phyloP scores from a whole-genome alignment of 2,113 vertebrate species.

The Nettapus auritus region DNA sequence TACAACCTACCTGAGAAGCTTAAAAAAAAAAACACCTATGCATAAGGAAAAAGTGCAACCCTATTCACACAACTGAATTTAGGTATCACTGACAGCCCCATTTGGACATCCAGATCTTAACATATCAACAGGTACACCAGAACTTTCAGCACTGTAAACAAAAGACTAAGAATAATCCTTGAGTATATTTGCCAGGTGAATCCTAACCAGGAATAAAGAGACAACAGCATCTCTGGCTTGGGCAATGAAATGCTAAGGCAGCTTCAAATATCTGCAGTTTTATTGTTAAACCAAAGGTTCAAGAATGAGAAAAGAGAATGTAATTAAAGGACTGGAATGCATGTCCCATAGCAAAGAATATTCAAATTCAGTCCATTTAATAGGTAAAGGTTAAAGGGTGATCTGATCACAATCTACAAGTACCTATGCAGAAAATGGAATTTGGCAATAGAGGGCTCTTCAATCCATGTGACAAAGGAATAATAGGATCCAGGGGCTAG shows the following conservation, averaged over 20 bases:
- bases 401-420: neutral
- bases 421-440: slow-evolving; percentile 36
- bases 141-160: neutral
- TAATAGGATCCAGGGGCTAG: neutral
- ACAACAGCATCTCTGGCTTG: neutral
- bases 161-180: neutral
- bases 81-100: neutral
- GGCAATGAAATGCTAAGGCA: neutral
- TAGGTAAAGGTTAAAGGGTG: slow-evolving; percentile 23
- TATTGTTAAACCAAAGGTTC: neutral
- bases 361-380: slow-evolving; percentile 23
- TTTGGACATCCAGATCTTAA: neutral
- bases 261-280: neutral
- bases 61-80: neutral
- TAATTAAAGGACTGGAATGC: slow-evolving; percentile 20
- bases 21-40: neutral
- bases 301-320: neutral
- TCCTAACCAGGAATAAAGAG: neutral
- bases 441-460: slow-evolving; percentile 7
- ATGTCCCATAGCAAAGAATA: neutral
- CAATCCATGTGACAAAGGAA: neutral
- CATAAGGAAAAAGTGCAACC: neutral
- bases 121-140: neutral
- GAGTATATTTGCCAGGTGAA: neutral
- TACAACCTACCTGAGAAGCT: neutral